Evolutionary conservation across 2,888 invertebrate genomes (phyloP), one percentile per base, ranked within the genome.

Genomic region (Alitta virens): DNA sequence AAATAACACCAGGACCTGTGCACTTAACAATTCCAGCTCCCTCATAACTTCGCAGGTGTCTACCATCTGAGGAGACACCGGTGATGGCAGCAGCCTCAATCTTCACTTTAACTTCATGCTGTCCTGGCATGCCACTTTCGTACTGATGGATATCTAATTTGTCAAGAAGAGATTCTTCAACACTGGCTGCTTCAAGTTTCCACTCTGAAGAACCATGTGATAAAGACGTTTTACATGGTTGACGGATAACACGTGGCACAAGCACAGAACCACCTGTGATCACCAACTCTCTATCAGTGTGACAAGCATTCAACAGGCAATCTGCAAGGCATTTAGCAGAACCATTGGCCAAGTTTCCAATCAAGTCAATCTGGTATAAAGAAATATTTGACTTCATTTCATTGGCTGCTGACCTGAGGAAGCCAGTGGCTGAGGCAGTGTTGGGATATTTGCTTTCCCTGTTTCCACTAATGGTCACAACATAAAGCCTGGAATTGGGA

Each of bases 301-400:
- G 56, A 16, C 16, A 3, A 16, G n/a, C 3, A 46, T 16, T 46
- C 46, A 12, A 5, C 5, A 46, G 5, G 42, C 25, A 25, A 21
- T 21, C 21, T 7, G 42, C 16, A 23, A 56, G 12, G 24, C 24
- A n/a, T 33, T 33, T 33, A 12, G 33, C 33, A 24, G 52, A 25
- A 33, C 12, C 7, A 12, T 33, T 12, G 7, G 5, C 12, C 33
- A 33, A 33, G 33, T 33, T 33, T 33, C 42, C 42, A 42, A 42
- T 50, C 49, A 58, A 2, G 18, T n/a, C 23, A 25, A 50, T 49
- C 3, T 24, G 25, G 51, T 56, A 56, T 16, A 53, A 42, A 9
- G 62, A 23, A 26, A 55, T 49, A 40, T 55, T 42, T 33, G 33
- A 33, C 18, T 33, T 49, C n/a, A 62, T 16, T 38, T 56, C 62